Percentiles rank a stretch among this genome's conserved stretches.
phyloP scores from a whole-genome alignment of 2,113 vertebrate genomes.

The Tringa solitaria region DNA sequence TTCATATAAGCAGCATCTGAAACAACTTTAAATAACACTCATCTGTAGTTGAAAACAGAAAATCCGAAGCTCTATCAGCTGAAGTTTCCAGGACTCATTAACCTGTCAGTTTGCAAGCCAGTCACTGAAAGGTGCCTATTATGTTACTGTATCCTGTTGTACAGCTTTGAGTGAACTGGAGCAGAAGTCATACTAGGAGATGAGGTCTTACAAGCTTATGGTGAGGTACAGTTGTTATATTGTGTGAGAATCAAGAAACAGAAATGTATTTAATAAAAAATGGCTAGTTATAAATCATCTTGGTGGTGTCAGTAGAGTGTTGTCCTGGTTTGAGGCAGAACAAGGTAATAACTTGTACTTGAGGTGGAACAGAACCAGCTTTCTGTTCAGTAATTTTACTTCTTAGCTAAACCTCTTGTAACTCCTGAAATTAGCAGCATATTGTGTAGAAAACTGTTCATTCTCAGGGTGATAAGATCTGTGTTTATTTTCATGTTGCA shows the following conservation, averaged over 20 bases:
- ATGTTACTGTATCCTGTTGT: neutral
- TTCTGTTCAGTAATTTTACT: too few relatives aligned
- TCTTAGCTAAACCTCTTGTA: too few relatives aligned
- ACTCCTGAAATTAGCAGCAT: too few relatives aligned
- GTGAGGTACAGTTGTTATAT: accelerated
- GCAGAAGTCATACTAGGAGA: neutral
- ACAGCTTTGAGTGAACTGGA: neutral
- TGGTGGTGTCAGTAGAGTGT: neutral
- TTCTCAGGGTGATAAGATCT: too few relatives aligned
- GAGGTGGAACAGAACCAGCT: too few relatives aligned
- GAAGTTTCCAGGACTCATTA: neutral
- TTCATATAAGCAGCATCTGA: neutral
- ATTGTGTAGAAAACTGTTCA: too few relatives aligned
- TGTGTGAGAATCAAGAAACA: neutral
- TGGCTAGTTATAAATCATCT: neutral
- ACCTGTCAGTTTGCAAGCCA: neutral
- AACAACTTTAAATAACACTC: neutral
- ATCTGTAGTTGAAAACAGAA: neutral
- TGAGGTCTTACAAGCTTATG: neutral
- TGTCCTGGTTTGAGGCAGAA: too few relatives aligned
- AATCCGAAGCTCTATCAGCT: neutral
- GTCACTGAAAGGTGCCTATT: neutral
- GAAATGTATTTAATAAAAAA: neutral
- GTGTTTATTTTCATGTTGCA: neutral
- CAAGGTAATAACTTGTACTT: too few relatives aligned